Evolutionary conservation across 2,888 invertebrate genomes (phyloP).

Genomic region (Trilocha varians): DNA sequence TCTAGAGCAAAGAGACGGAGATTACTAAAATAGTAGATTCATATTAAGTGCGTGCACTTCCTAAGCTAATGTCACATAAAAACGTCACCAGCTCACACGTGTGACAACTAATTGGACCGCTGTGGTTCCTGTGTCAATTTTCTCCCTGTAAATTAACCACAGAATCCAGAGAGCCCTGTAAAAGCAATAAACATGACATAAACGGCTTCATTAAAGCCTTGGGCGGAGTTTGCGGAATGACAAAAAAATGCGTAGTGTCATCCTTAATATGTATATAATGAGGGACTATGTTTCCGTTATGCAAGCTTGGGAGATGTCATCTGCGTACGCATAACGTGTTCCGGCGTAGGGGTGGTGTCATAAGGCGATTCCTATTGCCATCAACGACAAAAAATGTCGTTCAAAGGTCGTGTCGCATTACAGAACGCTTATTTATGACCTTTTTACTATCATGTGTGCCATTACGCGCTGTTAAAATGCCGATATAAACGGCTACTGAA

Average conservation of each 20-base stretch:
- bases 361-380: constrained; percentile 4
- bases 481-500: no score
- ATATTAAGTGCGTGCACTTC: not conserved
- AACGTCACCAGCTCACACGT: constrained; percentile 29
- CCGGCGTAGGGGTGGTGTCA: constrained; percentile 31
- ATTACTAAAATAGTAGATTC: not conserved
- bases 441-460: not conserved
- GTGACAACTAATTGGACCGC: constrained; percentile 47
- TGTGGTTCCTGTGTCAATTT: constrained; percentile 61
- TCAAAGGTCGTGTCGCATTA: not conserved
- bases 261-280: constrained; percentile 68
- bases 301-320: constrained; percentile 49
- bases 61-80: constrained; percentile 8
- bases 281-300: constrained; percentile 53
- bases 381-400: constrained; percentile 2
- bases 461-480: not conserved
- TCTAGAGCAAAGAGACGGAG: no score
- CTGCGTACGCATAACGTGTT: constrained; percentile 44
- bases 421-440: not conserved
- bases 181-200: constrained; percentile 69
- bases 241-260: constrained; percentile 57
- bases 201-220: constrained; percentile 66
- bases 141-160: constrained; percentile 62
- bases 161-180: constrained; percentile 63
- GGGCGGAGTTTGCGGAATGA: constrained; percentile 53